phyloP scores from a whole-genome alignment of 1,140 invertebrate genomes.

The Papilio dardanus region DNA sequence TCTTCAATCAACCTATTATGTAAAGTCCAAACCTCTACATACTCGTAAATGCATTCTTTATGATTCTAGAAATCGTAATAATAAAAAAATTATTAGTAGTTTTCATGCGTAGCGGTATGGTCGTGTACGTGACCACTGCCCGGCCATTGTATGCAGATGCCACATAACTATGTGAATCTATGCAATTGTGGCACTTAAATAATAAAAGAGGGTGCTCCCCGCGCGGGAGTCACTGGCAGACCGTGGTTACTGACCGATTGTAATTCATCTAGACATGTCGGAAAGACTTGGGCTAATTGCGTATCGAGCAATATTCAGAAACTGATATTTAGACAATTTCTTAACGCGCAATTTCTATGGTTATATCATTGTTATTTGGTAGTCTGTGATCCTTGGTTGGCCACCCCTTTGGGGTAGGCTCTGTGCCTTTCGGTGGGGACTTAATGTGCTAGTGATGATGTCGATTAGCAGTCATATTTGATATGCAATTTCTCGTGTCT shows the following conservation, averaged over 20 bases:
- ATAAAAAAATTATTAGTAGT: neutral
- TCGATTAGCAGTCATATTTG: too few relatives aligned
- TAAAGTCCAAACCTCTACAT: neutral
- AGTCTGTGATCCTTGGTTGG: too few relatives aligned
- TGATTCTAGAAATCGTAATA: neutral
- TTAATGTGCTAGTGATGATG: too few relatives aligned
- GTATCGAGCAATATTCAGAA: too few relatives aligned
- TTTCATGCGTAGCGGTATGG: neutral
- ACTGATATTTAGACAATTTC: neutral
- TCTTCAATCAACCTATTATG: too few relatives aligned
- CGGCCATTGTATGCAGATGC: conserved; percentile 33
- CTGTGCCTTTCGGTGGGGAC: too few relatives aligned
- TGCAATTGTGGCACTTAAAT: conserved; percentile 41
- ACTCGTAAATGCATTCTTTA: neutral
- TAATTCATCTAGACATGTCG: neutral
- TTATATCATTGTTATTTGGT: neutral
- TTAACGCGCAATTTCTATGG: neutral
- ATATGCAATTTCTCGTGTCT: too few relatives aligned
- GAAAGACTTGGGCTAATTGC: too few relatives aligned
- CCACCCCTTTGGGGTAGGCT: too few relatives aligned
- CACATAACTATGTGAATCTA: conserved; percentile 34
- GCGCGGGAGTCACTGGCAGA: neutral
- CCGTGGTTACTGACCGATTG: neutral
- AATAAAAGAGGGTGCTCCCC: conserved; percentile 41
- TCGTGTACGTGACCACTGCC: conserved; percentile 16